phyloP scores from a whole-genome alignment of 2,888 invertebrate species.

The Pocota personata region DNA sequence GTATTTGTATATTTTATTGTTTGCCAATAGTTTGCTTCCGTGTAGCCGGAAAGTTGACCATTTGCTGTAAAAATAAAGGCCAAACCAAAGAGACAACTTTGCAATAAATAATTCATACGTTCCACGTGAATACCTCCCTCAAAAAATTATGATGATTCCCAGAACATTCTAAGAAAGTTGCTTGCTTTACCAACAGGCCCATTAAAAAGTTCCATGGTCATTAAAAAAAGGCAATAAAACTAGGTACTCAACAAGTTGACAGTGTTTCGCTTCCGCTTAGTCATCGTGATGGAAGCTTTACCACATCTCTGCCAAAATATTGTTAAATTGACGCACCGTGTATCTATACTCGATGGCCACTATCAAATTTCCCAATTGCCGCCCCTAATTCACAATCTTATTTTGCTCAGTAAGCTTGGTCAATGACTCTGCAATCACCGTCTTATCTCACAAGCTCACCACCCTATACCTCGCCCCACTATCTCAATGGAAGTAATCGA shows the following conservation, averaged over 20 bases:
- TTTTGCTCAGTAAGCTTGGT: slow-evolving; percentile 40
- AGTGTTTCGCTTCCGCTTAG: background rate
- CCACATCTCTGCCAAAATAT: background rate
- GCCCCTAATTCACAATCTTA: slow-evolving; percentile 25
- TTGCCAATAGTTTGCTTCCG: slow-evolving; percentile 25
- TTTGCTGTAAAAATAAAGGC: background rate
- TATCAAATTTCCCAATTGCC: slow-evolving; percentile 24
- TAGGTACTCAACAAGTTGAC: background rate
- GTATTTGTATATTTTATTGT: slow-evolving; percentile 14
- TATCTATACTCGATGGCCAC: background rate
- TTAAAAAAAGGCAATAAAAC: background rate
- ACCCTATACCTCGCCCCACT: background rate
- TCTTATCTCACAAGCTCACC: slow-evolving; percentile 39
- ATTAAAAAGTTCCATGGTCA: background rate
- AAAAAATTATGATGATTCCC: background rate
- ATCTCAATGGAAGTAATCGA: background rate
- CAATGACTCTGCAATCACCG: slow-evolving; percentile 52
- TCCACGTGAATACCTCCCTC: background rate
- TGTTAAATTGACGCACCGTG: background rate
- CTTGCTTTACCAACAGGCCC: background rate
- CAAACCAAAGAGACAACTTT: slow-evolving; percentile 22
- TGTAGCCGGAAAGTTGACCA: background rate
- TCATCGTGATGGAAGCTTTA: background rate
- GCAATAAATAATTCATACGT: slow-evolving; percentile 22
- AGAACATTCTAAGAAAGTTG: background rate